Evolutionary conservation across 2,797 vertebrate genomes (phyloP), one percentile per base, ranked within the genome.

Genomic region (Lepus townsendii): DNA sequence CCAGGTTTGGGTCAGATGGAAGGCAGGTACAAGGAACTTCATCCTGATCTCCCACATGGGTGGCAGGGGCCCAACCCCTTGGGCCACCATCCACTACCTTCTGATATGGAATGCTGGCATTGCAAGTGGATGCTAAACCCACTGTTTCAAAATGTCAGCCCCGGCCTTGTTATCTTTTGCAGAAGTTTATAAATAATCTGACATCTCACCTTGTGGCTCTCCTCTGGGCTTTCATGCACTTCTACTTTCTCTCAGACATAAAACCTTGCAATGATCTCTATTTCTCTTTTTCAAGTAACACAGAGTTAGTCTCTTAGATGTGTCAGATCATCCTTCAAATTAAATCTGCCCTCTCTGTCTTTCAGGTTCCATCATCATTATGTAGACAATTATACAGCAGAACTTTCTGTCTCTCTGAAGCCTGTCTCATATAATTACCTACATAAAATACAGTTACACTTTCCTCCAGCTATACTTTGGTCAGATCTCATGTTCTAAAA

Each of bases 271-370:
- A 24, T 91, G 13, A 66, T 17, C 16, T 73, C 80, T 78, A 17
- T 79, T 93, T 91, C 11, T 85, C 54, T 20, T 42, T 93, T 73
- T 82, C 12, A 78, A 69, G 30, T 57, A 68, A 42, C 20, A 69
- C 0, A 8, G 38, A 93, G 6, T 76, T 19, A 47, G 2, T 62
- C 14, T 60, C 50, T 88, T 30, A 82, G 7, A 63, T 63, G 11
- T 54, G 14, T 50, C n/a, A 75, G 78, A n/a, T 72, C n/a, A 32
- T 27, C 19, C 27, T 60, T 54, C 52, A 38, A 54, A 50, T 73
- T 77, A 63, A 54, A 20, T 47, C 24, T 78, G 3, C 19, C 17
- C 26, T 79, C 16, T 32, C 3, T 26, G 50, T 79, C 65, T 75
- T 92, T 86, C 50, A 68, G 5, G 63, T 83, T 26, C 22, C 20